Evolutionary conservation across 2,888 invertebrate species (phyloP).

Genomic region (Lithophane semibrunnea): DNA sequence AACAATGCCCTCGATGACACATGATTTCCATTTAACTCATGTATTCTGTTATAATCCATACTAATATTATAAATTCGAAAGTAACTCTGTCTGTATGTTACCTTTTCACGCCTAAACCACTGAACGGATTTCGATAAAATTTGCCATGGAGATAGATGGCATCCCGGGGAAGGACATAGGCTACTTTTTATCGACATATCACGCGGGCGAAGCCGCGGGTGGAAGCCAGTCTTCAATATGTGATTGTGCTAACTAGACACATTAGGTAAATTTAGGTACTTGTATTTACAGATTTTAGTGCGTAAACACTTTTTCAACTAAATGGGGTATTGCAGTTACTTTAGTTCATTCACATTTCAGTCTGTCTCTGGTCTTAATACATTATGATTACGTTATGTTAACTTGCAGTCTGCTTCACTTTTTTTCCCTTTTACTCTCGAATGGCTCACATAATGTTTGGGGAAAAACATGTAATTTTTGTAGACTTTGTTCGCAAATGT

Average conservation of each 20-base stretch:
- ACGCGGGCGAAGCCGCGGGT: no score
- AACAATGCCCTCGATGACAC: conserved; percentile 45
- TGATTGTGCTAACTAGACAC: conserved; percentile 2
- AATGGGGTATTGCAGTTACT: not conserved
- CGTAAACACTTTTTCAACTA: not conserved
- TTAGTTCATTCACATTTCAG: not conserved
- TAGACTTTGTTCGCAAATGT: conserved; percentile 4
- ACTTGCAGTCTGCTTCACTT: not conserved
- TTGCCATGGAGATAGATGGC: no score
- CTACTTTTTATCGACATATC: no score
- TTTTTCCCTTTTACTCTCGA: not conserved
- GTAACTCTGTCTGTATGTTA: no score
- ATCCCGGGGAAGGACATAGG: no score
- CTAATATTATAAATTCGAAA: no score
- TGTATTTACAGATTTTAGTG: not conserved
- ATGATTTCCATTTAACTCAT: conserved; percentile 22
- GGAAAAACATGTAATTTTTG: not conserved
- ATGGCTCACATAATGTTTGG: not conserved
- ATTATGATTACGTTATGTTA: no score
- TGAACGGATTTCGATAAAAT: no score
- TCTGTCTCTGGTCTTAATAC: not conserved
- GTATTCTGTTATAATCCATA: not conserved
- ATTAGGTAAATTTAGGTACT: not conserved
- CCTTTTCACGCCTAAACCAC: no score
- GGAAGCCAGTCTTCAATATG: conserved; percentile 8